Base-by-base conservation (phyloP, 2,888 invertebrate genomes). In the Yponomeuta evonymella region DNA sequence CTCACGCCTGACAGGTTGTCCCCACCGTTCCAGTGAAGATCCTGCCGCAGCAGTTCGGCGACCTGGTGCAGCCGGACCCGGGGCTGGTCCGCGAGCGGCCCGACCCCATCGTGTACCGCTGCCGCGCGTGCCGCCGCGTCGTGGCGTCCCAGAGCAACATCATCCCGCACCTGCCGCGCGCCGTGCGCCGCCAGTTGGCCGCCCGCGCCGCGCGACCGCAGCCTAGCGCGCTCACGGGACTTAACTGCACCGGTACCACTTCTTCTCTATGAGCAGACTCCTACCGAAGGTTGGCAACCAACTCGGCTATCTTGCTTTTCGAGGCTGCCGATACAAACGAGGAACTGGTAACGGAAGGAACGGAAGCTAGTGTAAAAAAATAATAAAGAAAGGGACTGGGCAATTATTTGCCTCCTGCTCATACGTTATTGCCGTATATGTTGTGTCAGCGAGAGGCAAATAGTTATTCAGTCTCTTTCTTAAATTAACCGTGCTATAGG, bases 91-190 rank as follows among this genome's bases (percentile, higher is more conserved):
- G 95, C 51, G 95, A 95, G 75, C 93, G 95, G 76, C 97, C 97
- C 0, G 96, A 97, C 77, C 97, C 97, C 0, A 94, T 95, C 71
- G 96, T 97, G 10, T 97, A 97, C 87, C 94, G 97, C 74, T 98
- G 98, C 83, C 95, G 94, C 81, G 95, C 95, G 80, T 97, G 97
- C 83, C 94, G 96, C 73, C 93, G 97, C 58, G 93, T 97, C 33
- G 93, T 98, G n/a, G 98, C 97, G 70, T 94, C 94, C 65, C 96
- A 96, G 79, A 94, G 94, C 71, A 96, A 97, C 83, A 92, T 98
- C 72, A 93, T 98, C 69, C 94, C 95, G 11, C 98, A 98, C 81
- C 83, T 93, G 43, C 91, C 92, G 9, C 85, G 87, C 67, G 81
- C 80, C 73, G 78, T 79, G 36, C 68, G 51, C 73, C 79, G 88